These are phyloP conservation scores for Phytoseiulus persimilis DNA, from an alignment of 2,888 invertebrate species.

Conservation along the genomic window DNA sequence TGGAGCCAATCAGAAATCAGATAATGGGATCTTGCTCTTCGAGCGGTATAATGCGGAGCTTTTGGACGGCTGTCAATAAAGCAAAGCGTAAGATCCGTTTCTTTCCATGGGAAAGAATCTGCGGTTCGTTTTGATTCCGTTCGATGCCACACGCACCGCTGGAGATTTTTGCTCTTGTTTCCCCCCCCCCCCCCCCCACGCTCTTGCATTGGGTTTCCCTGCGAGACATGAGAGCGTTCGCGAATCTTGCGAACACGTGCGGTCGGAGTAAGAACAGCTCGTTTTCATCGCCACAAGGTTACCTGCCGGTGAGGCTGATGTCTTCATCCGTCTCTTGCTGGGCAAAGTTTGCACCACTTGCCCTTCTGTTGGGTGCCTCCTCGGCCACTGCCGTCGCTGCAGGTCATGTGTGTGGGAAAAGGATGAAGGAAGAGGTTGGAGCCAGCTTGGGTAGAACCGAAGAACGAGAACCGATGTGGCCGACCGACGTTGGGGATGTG, in stretches of 20 bases:
- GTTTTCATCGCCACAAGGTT: background rate
- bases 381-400: background rate
- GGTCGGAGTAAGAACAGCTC: background rate
- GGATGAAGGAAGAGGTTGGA: background rate
- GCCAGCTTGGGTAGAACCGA: background rate
- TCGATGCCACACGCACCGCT: no score
- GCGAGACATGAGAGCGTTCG: background rate
- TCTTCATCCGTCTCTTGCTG: background rate
- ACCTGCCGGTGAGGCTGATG: background rate
- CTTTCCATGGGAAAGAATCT: no score
- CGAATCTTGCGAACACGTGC: background rate
- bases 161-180: no score
- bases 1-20: no score
- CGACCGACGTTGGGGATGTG: background rate
- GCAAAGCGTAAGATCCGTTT: no score
- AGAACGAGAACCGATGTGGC: background rate
- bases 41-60: no score
- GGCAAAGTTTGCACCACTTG: background rate
- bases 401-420: constrained; percentile 5
- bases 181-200: no score
- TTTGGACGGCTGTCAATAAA: no score
- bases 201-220: background rate
- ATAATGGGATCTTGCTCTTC: no score
- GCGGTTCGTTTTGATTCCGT: no score
- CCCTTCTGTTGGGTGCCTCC: background rate